Percentiles rank a stretch among this genome's conserved stretches.
Evolutionary conservation across 2,113 vertebrate species (phyloP).

Genomic region (Hemiscyllium ocellatum): DNA sequence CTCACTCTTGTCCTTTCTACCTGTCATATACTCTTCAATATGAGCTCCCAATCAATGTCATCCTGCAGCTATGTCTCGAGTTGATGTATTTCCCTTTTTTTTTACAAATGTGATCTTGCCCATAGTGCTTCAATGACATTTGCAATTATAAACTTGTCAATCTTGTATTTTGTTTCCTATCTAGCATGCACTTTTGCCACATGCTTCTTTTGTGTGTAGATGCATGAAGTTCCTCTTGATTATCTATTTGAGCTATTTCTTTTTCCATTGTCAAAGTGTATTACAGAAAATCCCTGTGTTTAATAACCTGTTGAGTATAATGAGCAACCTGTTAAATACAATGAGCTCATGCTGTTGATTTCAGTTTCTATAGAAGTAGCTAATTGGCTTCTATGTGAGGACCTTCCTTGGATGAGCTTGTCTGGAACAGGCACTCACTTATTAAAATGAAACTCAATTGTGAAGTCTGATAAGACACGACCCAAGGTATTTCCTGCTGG

Average conservation of each 20-base stretch:
- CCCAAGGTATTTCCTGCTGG: not conserved
- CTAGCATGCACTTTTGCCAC: not conserved
- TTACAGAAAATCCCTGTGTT: not conserved
- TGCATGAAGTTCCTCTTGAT: not conserved
- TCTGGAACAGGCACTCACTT: not conserved
- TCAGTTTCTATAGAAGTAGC: not conserved
- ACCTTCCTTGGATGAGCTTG: not conserved
- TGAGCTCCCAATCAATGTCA: no score
- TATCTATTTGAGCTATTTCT: not conserved
- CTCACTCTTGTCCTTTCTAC: no score
- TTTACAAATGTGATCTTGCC: not conserved
- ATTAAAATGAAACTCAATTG: not conserved
- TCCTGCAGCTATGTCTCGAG: no score
- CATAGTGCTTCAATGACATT: not conserved
- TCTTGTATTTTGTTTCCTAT: not conserved
- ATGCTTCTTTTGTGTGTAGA: not conserved
- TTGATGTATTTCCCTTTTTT: not conserved
- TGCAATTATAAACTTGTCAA: not conserved
- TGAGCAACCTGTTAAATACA: not conserved
- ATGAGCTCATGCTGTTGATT: no score
- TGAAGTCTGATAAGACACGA: not conserved
- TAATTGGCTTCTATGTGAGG: not conserved
- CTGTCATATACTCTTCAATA: no score
- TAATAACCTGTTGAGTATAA: not conserved
- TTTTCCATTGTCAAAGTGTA: not conserved